Base-by-base conservation (phyloP, 2,113 vertebrate genomes). In the Myrmophylax atrothorax region DNA sequence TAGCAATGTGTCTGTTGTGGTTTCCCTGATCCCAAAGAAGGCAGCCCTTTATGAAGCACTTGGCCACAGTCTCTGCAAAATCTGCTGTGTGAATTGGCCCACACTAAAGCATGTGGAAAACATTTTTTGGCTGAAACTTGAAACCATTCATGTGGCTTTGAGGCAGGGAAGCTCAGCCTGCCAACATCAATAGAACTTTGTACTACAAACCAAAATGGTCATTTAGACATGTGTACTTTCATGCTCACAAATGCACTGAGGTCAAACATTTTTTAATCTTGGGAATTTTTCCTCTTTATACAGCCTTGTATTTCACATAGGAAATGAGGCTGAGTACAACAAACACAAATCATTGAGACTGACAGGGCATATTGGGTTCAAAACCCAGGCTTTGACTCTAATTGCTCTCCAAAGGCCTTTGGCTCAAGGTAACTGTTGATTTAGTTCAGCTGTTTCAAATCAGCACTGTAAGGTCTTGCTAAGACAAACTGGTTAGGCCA, bases 371-470 rank as follows among this genome's bases (percentile, higher is more conserved):
- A 98, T 98, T 98, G 97, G 97, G 98, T 98, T 98, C 98, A 98
- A 98, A 98, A 98, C 97, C 96, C 96, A 97, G 97, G 96, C 97
- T 98, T 98, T 98, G 97, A 97, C 97, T 98, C 97, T 98, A 98
- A 98, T 98, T 98, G 98, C 98, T 98, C 98, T 98, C 98, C 97
- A 95, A 98, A 98, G 98, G 97, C 98, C 97, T 94, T 98, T 98
- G 98, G 98, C 98, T 98, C 98, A 98, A 98, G 98, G 98, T 98
- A 98, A 98, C 98, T 98, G 98, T 98, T 98, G 98, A 98, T 98
- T 98, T 98, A 98, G 98, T 97, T 98, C 98, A 98, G 98, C 98
- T 98, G 98, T 98, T 98, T 98, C 98, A 98, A 98, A 98, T 98
- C 98, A 98, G 96, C 97, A 97, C 97, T 85, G 89, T 97, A 98